Evolutionary conservation across 2,797 vertebrate genomes (phyloP).

Genomic region (Vireo griseus): DNA sequence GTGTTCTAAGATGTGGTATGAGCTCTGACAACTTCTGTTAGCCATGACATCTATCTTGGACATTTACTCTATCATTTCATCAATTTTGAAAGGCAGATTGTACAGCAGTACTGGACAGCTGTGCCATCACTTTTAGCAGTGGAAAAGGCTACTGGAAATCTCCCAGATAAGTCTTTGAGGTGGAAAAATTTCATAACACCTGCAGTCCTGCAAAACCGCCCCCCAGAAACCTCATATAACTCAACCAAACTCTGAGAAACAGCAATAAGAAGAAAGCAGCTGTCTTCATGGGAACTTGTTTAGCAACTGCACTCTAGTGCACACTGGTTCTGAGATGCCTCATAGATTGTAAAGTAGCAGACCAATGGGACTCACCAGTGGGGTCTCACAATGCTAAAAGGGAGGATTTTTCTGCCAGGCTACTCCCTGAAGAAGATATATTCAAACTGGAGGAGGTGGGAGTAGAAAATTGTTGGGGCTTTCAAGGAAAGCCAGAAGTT

Average conservation of each 20-base stretch:
- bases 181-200: not conserved
- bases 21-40: not conserved
- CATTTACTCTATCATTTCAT: not conserved
- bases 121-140: not conserved
- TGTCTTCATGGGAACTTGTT: accelerated
- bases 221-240: not conserved
- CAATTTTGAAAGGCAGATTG: not conserved
- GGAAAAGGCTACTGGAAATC: not conserved
- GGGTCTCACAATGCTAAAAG: not conserved
- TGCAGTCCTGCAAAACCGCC: not conserved
- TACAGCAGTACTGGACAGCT: not conserved
- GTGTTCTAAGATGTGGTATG: not conserved
- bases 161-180: not conserved
- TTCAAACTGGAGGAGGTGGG: not conserved
- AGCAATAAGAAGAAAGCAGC: not conserved
- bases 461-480: not conserved
- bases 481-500: not conserved
- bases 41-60: not conserved
- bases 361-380: not conserved
- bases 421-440: not conserved
- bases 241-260: not conserved
- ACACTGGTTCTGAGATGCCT: not conserved
- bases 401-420: not conserved
- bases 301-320: not conserved
- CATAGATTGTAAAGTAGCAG: not conserved